Conservation (phyloP, 2,888 invertebrate genomes). For the Mechanitis mazaeus region DNA sequence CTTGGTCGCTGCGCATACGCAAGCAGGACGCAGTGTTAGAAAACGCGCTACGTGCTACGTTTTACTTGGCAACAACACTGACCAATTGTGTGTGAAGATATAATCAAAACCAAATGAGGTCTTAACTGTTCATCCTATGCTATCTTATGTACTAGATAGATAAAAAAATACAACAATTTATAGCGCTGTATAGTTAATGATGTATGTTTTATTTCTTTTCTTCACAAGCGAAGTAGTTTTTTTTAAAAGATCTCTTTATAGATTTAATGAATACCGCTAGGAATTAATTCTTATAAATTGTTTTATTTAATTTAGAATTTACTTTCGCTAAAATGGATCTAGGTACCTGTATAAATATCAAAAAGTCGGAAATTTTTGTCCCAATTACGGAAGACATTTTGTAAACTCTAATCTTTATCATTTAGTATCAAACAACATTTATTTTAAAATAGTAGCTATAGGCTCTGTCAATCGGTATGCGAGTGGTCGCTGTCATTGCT, state of each 20-base stretch:
- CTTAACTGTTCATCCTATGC: conserved; percentile 16
- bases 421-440: no score
- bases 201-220: not conserved
- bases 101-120: conserved; percentile 17
- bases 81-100: conserved; percentile 13
- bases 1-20: conserved; percentile 36
- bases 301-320: no score
- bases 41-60: conserved; percentile 32
- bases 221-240: no score
- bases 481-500: conserved; percentile 10
- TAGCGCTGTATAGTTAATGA: not conserved
- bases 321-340: no score
- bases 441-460: not conserved
- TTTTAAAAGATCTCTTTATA: no score
- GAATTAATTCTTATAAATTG: no score
- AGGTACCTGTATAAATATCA: no score
- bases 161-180: not conserved
- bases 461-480: conserved; percentile 9
- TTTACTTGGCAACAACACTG: conserved; percentile 21
- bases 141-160: conserved; percentile 7
- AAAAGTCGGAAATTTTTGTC: no score
- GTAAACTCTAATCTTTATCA: no score
- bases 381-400: no score
- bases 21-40: conserved; percentile 31
- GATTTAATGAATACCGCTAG: no score